Percentiles rank a stretch among this genome's conserved stretches.
Conservation (phyloP, 1,140 invertebrate species). For the Phenacoccus solenopsis region DNA sequence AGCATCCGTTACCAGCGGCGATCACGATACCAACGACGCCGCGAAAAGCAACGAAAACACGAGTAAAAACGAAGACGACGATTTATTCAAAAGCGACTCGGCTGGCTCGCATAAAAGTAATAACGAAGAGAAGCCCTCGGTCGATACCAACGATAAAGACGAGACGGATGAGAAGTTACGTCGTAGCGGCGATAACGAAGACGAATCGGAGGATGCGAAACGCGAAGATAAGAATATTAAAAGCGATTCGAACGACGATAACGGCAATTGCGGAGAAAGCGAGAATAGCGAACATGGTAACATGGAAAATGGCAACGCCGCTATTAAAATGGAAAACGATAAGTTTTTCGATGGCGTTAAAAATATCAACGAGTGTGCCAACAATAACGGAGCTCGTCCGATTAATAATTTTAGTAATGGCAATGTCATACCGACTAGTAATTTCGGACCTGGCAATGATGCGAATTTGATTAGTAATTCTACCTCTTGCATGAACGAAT, state of each 20-base stretch:
- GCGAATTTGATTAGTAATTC: not conserved
- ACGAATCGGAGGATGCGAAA: not conserved
- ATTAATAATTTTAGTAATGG: not conserved
- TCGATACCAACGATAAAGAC: not conserved
- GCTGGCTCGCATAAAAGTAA: not conserved
- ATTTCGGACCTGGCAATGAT: not conserved
- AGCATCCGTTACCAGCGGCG: not conserved
- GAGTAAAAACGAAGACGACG: not conserved
- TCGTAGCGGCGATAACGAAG: not conserved
- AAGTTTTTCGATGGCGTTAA: conserved; percentile 2
- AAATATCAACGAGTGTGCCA: not conserved
- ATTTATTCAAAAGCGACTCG: not conserved
- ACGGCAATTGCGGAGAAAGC: not conserved
- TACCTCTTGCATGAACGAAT: not conserved
- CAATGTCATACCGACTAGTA: not conserved
- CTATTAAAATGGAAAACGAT: not conserved
- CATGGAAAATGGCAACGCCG: not conserved
- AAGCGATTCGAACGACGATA: not conserved
- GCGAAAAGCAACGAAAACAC: not conserved
- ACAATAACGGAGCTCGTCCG: not conserved
- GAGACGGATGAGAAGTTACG: not conserved
- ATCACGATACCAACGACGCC: not conserved
- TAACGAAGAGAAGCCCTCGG: not conserved
- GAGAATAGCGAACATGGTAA: not conserved
- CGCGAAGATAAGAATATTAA: not conserved